phyloP scores from a whole-genome alignment of 2,113 vertebrate genomes.

The Megaceryle maxima region DNA sequence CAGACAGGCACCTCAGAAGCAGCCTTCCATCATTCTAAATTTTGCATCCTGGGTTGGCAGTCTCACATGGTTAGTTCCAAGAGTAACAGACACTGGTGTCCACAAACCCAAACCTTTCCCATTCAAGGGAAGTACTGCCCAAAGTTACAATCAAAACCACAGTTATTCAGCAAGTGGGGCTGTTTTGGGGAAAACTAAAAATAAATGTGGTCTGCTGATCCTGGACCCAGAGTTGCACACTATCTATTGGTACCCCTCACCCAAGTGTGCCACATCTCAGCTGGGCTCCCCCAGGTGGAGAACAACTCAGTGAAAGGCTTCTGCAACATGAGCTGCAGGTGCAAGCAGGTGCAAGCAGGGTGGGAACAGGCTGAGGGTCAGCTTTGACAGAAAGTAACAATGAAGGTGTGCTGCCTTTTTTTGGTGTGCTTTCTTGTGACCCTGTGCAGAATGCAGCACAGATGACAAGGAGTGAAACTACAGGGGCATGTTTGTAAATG shows the following conservation, averaged over 20 bases:
- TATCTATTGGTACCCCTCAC: not conserved
- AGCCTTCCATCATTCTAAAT: not conserved
- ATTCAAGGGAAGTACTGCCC: not conserved
- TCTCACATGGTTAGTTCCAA: not conserved
- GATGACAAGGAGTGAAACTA: not conserved
- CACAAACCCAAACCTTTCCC: not conserved
- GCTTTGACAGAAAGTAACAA: not conserved
- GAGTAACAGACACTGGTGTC: not conserved
- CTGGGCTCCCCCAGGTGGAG: not conserved
- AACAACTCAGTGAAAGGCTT: not conserved
- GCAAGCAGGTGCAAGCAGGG: fast-evolving
- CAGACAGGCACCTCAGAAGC: not conserved
- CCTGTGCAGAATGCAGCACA: not conserved
- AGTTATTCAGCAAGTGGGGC: not conserved
- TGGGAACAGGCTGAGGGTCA: fast-evolving
- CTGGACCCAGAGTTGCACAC: not conserved
- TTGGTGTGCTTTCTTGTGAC: not conserved
- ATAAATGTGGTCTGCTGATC: not conserved
- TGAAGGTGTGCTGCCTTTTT: not conserved
- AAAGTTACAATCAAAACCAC: fast-evolving
- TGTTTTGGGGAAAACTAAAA: not conserved
- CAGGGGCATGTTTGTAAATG: fast-evolving
- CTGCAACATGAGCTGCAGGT: fast-evolving
- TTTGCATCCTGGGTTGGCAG: not conserved
- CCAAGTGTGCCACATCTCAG: not conserved